A percentile compares a stretch with the other conserved stretches of the same genome.
Evolutionary conservation across 2,113 vertebrate species (phyloP).

Genomic region (Elgaria multicarinata): DNA sequence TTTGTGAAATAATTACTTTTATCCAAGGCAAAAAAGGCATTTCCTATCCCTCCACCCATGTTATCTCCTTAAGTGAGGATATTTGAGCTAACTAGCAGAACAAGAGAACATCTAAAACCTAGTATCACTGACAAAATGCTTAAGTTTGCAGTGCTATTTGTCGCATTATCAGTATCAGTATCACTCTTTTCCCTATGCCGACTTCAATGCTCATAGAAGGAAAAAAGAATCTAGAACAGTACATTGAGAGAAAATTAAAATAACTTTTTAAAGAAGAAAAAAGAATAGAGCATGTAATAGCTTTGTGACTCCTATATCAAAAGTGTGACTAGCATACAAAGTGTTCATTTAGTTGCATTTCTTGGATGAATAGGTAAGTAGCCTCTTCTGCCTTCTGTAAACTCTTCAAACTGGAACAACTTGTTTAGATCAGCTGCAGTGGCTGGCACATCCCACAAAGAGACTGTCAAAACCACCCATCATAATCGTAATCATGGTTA

Average conservation of each 20-base stretch:
- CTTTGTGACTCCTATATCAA: neutral
- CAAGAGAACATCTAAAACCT: neutral
- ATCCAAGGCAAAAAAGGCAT: neutral
- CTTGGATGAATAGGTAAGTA: neutral
- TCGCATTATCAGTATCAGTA: neutral
- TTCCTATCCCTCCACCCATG: neutral
- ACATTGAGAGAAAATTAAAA: neutral
- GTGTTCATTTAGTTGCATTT: neutral
- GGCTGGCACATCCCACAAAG: neutral
- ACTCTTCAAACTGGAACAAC: neutral
- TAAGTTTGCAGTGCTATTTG: neutral
- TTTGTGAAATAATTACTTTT: conserved; percentile 11
- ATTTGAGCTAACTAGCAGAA: neutral
- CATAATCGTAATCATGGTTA: neutral
- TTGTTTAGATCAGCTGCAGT: neutral
- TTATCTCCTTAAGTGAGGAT: neutral
- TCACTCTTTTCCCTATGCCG: neutral
- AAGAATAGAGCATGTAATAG: neutral
- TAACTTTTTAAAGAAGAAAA: neutral
- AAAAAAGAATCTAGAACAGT: neutral
- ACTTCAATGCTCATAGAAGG: neutral
- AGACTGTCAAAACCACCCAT: neutral
- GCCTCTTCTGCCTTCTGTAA: neutral
- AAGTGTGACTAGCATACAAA: neutral
- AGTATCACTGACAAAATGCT: neutral